Conservation (phyloP, 2,113 vertebrate species). For the Motacilla alba region DNA sequence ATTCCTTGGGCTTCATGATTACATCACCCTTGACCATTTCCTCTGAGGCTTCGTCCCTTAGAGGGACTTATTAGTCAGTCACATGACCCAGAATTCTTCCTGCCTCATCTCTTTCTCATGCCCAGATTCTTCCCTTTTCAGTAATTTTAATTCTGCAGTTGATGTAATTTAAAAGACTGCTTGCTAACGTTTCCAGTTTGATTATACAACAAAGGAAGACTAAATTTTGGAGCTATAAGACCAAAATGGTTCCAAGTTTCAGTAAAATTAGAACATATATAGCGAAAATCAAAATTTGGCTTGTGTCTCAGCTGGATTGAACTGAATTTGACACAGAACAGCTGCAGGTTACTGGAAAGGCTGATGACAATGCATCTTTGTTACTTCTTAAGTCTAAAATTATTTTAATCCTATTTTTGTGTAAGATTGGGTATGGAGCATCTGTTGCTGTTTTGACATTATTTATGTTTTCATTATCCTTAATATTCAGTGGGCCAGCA, state of each 20-base stretch:
- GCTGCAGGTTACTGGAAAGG: background rate
- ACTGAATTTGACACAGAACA: background rate
- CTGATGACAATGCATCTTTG: background rate
- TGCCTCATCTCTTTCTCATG: background rate
- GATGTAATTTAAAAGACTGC: background rate
- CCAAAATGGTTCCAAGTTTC: background rate
- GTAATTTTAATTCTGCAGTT: background rate
- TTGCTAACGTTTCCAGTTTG: background rate
- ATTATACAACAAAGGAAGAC: background rate
- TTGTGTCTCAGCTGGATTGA: background rate
- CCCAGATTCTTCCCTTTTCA: background rate
- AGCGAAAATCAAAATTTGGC: background rate
- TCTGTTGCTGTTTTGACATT: background rate
- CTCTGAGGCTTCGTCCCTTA: background rate
- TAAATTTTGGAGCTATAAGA: background rate
- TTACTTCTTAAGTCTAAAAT: background rate
- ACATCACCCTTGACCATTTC: background rate
- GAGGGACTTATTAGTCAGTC: background rate
- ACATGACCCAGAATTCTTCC: background rate
- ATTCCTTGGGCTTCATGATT: background rate
- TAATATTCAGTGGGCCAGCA: background rate
- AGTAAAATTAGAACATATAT: background rate
- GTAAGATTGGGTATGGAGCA: background rate
- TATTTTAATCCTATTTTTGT: background rate
- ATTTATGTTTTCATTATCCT: background rate